phyloP scores from a whole-genome alignment of 1,140 invertebrate species.

The Carposina sasakii region DNA sequence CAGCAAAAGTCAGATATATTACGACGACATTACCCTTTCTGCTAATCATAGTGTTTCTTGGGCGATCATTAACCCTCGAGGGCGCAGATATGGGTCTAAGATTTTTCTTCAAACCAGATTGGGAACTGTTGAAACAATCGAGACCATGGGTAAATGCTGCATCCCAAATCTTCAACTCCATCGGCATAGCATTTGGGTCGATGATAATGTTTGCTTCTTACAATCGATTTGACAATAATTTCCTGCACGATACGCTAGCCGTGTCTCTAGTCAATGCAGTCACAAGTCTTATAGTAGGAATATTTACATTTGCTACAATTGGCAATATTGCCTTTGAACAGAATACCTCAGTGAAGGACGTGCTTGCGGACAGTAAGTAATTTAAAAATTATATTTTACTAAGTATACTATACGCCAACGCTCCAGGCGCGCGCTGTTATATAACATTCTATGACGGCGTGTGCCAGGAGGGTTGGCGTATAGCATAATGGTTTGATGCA shows the following conservation, averaged over 20 bases:
- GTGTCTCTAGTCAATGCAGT: conserved; percentile 87
- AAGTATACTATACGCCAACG: too few species aligned
- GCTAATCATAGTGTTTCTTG: conserved; percentile 86
- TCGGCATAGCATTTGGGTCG: conserved; percentile 92
- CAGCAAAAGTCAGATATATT: conserved; percentile 88
- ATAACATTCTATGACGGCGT: too few species aligned
- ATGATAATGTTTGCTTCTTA: conserved; percentile 97
- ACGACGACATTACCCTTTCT: conserved; percentile 90
- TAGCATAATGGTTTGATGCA: too few species aligned
- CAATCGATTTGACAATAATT: conserved; percentile 93
- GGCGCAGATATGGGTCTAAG: conserved; percentile 85
- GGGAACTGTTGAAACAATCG: conserved; percentile 86
- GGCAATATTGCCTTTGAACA: conserved; percentile 90
- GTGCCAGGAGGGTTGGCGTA: too few species aligned
- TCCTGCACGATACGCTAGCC: conserved; percentile 87
- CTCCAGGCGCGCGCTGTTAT: too few species aligned
- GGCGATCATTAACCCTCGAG: conserved; percentile 85
- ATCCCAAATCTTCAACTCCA: conserved; percentile 94
- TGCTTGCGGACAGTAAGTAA: conserved; percentile 86
- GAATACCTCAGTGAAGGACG: conserved; percentile 82
- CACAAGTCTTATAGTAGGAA: conserved; percentile 88
- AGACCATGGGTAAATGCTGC: conserved; percentile 95
- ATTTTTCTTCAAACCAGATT: conserved; percentile 91
- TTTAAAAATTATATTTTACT: conserved; percentile 5
- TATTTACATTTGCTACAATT: conserved; percentile 90